Percentiles rank a stretch among this genome's conserved stretches.
These are phyloP conservation scores for Drosophila pseudotalamancana DNA, from an alignment of 2,888 invertebrate genomes.

Conservation along the genomic window DNA sequence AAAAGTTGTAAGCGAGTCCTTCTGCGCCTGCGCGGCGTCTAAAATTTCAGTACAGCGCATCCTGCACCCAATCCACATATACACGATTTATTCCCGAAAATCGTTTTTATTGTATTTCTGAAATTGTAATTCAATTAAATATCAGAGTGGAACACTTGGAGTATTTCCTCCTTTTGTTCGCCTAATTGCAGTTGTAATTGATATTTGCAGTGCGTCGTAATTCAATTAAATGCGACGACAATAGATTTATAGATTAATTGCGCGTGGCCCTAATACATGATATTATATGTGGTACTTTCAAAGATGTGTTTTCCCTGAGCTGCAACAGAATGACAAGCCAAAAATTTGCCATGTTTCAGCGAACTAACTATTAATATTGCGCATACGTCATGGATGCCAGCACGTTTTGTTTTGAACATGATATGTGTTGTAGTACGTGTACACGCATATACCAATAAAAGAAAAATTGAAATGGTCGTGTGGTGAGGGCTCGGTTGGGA, in stretches of 20 bases:
- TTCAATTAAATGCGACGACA: conserved; percentile 70
- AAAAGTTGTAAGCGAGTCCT: conserved; percentile 71
- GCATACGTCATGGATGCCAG: conserved; percentile 68
- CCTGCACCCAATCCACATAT: conserved; percentile 58
- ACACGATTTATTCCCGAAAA: conserved; percentile 22
- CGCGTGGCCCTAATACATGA: conserved; percentile 39
- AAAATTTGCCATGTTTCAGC: conserved; percentile 19
- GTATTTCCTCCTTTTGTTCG: conserved; percentile 46
- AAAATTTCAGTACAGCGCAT: conserved; percentile 56
- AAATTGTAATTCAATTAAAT: conserved; percentile 78
- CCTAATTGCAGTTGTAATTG: conserved; percentile 75
- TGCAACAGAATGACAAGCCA: conserved; percentile 73
- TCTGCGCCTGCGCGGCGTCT: conserved; percentile 43
- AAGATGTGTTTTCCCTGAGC: conserved; percentile 12
- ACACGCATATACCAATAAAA: conserved; percentile 2
- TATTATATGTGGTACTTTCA: background rate
- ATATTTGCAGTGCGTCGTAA: conserved; percentile 61
- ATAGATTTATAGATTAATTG: conserved; percentile 77
- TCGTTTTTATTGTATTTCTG: conserved; percentile 46
- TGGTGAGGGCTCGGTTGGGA: background rate
- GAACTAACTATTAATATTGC: conserved; percentile 47
- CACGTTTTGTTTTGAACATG: conserved; percentile 58
- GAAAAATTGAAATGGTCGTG: background rate
- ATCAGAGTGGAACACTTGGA: conserved; percentile 52
- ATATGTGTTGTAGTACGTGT: conserved; percentile 62